A percentile compares a stretch with the other conserved stretches of the same genome.
Conservation (phyloP, 1,140 invertebrate genomes). For the Drosophila bipectinata region DNA sequence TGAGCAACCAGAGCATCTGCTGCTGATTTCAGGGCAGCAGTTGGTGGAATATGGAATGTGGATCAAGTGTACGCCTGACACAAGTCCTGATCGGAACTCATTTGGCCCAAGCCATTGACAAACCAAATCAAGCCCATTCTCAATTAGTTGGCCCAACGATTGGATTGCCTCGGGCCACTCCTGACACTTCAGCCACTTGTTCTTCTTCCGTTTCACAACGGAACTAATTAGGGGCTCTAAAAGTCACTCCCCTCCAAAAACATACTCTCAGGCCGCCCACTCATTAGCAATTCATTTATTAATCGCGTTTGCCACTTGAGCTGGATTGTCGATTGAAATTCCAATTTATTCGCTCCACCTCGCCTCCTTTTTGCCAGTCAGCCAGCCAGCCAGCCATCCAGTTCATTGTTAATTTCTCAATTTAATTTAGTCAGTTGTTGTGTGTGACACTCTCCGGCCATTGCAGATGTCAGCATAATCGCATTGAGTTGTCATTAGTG, state of each 20-base stretch:
- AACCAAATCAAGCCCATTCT: constrained; percentile 7
- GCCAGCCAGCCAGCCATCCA: constrained; percentile 20
- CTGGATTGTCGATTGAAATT: constrained; percentile 58
- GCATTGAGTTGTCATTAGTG: constrained; percentile 80
- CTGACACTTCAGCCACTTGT: constrained; percentile 5
- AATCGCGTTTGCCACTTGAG: constrained; percentile 52
- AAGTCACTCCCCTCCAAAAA: constrained; percentile 27
- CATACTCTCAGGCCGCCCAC: constrained; percentile 8
- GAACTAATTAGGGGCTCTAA: constrained; percentile 76
- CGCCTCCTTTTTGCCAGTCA: not conserved
- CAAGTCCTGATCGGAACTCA: constrained; percentile 27
- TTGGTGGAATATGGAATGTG: constrained; percentile 13
- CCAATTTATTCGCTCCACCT: constrained; percentile 57
- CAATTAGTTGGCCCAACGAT: constrained; percentile 30
- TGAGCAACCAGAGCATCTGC: not conserved
- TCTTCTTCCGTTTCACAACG: constrained; percentile 29
- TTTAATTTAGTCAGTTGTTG: constrained; percentile 51
- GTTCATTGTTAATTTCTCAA: constrained; percentile 64
- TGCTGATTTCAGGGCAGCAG: not conserved
- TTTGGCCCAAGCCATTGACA: constrained; percentile 2
- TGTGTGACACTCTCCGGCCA: not conserved
- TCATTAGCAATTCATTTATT: constrained; percentile 73
- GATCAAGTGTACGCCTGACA: constrained; percentile 44
- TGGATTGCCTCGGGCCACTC: constrained; percentile 25
- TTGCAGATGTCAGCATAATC: constrained; percentile 73